Base-by-base conservation (phyloP, 1,140 invertebrate species). In the Bombus confusus region DNA sequence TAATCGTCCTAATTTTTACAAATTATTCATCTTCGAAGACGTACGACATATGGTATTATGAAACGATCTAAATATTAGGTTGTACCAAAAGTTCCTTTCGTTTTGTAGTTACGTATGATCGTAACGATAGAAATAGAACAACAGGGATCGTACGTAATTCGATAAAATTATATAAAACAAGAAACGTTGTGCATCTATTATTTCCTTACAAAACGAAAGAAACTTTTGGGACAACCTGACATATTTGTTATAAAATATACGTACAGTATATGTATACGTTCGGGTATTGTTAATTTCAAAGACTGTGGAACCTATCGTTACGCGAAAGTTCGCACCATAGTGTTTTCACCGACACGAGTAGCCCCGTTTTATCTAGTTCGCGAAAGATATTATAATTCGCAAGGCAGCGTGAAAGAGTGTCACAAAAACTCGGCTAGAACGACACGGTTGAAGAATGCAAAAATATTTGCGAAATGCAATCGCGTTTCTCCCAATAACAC, bases 391-490 rank as follows among this genome's bases (percentile, higher is more conserved):
- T 43, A 52, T 52, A 52, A 52, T 66, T 57, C 15, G 25, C 47
- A 2, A 37, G 1, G 18, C n/a, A 9, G 28, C 25, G 62, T 12
- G 28, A 62, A 66, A 75, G 10, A 66, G 80, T 64, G 71, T 37
- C 34, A 52, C 71, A 22, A 9, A 78, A 71, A 64, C 52, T 52
- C 28, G 52, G 15, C 3, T 64, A 28, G 80, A 85, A 80, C 68
- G 52, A 80, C 77, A 85, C 52, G 39, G 62, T 4, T 57, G 28
- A 43, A 28, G 77, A 85, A 85, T 85, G 68, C 68, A 34, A 72
- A 80, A 85, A 85, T 72, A 85, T 85, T 85, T 85, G 52, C 31
- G 52, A 85, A 80, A 85, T 41, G 57, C 4, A 62, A 80, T 52
- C 77, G 41, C 31, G 28, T 64, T 80, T 80, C 68, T 72, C 68